Percentiles rank a stretch among this genome's conserved stretches.
These are phyloP conservation scores for Resseliella maxima DNA, from an alignment of 2,888 invertebrate species.

Conservation along the genomic window DNA sequence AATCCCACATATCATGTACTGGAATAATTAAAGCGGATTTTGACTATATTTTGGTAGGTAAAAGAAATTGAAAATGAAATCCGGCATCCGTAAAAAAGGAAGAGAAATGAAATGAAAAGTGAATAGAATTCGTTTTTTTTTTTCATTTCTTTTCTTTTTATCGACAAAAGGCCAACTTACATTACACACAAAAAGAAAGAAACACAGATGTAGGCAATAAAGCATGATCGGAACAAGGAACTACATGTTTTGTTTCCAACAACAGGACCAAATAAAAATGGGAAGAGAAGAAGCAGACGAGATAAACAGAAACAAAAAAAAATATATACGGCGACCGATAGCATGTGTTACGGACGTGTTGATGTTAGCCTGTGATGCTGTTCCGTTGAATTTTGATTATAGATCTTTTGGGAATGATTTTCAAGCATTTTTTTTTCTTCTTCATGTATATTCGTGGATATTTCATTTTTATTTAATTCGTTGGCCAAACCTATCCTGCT, in stretches of 20 bases:
- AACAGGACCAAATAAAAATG: conserved; percentile 36
- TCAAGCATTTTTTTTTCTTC: not conserved
- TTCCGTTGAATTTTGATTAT: conserved; percentile 53
- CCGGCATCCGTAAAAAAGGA: not conserved
- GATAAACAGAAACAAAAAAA: not conserved
- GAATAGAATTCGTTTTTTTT: not conserved
- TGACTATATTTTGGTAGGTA: not conserved
- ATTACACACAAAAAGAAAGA: not conserved
- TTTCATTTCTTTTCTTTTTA: not conserved
- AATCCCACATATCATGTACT: not conserved
- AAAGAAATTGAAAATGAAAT: not conserved
- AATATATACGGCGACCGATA: not conserved
- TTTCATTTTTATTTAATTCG: not conserved
- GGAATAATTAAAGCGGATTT: not conserved
- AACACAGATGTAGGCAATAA: conserved; percentile 12
- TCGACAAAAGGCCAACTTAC: not conserved
- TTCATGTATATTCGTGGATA: not conserved
- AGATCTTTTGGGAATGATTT: conserved; percentile 46
- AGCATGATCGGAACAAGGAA: conserved; percentile 33
- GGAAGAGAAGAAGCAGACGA: not conserved
- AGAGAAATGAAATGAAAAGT: conserved; percentile 40
- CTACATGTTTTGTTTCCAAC: conserved; percentile 41
- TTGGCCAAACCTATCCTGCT: not conserved
- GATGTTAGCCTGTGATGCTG: conserved; percentile 31
- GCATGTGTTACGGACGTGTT: conserved; percentile 53